A percentile compares a stretch with the other conserved stretches of the same genome.
Evolutionary conservation across 1,140 invertebrate genomes (phyloP).

Genomic region (Gryon sp.): DNA sequence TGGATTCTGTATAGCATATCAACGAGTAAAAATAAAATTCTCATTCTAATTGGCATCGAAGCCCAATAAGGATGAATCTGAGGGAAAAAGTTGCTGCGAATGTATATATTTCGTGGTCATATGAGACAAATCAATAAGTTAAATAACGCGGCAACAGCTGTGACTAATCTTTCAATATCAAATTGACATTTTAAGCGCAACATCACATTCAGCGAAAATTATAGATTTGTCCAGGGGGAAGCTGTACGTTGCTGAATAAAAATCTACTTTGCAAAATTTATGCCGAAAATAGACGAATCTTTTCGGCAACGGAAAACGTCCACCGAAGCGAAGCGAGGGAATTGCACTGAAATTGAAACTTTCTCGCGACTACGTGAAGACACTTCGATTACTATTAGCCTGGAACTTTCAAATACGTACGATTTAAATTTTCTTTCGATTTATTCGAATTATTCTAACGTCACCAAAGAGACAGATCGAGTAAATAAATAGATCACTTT

Average conservation of each 20-base stretch:
- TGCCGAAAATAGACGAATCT: constrained; percentile 66
- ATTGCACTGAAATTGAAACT: constrained; percentile 66
- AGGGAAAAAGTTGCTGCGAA: neutral
- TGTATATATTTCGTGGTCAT: constrained; percentile 36
- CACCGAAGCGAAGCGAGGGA: constrained; percentile 61
- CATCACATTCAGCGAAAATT: constrained; percentile 58
- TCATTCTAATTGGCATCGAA: constrained; percentile 27
- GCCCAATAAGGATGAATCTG: constrained; percentile 11
- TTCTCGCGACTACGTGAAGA: constrained; percentile 65
- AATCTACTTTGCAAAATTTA: constrained; percentile 65
- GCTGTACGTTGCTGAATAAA: constrained; percentile 61
- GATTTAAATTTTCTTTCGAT: constrained; percentile 66
- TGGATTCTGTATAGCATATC: constrained; percentile 6
- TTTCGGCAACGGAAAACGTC: constrained; percentile 63
- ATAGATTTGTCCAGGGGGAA: constrained; percentile 62
- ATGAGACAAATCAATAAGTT: constrained; percentile 46
- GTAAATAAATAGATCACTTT: constrained; percentile 63
- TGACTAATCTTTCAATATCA: constrained; percentile 49
- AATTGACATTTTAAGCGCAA: constrained; percentile 56
- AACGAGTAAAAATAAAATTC: constrained; percentile 19
- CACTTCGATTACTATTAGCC: constrained; percentile 65
- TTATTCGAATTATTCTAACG: constrained; percentile 61
- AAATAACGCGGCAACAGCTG: constrained; percentile 46
- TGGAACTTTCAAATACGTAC: constrained; percentile 62
- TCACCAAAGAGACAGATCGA: constrained; percentile 50